phyloP scores from a whole-genome alignment of 2,113 vertebrate species.

The Osmerus eperlanus region DNA sequence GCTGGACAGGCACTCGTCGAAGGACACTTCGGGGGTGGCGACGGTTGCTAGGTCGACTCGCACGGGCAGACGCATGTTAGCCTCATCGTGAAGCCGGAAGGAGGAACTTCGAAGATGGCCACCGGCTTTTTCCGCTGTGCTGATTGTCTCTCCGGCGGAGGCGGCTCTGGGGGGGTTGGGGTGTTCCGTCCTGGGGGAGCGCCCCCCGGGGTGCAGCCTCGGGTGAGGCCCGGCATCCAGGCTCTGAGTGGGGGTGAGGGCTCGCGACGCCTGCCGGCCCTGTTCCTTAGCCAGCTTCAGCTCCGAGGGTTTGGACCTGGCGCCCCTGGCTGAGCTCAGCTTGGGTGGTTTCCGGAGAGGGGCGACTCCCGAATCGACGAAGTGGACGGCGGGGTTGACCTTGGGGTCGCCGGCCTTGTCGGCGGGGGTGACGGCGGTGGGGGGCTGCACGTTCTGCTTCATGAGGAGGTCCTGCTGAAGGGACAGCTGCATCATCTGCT shows the following conservation, averaged over 20 bases:
- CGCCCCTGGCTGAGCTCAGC: constrained; percentile 73
- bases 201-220: constrained; percentile 69
- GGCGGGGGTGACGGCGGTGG: constrained; percentile 54
- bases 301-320: constrained; percentile 75
- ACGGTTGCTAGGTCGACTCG: constrained; percentile 69
- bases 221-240: constrained; percentile 48
- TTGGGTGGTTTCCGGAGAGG: constrained; percentile 79
- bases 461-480: constrained; percentile 87
- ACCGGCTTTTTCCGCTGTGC: constrained; percentile 75
- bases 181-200: constrained; percentile 65
- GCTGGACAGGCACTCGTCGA: constrained; percentile 66
- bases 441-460: constrained; percentile 59
- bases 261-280: constrained; percentile 64
- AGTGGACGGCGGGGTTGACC: constrained; percentile 75
- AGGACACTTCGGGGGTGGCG: constrained; percentile 35
- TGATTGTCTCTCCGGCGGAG: constrained; percentile 54
- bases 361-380: constrained; percentile 72
- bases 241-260: constrained; percentile 71
- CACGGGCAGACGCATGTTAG: constrained; percentile 72
- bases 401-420: constrained; percentile 57
- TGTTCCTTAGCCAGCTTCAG: constrained; percentile 77
- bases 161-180: constrained; percentile 56
- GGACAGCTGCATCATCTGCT: constrained; percentile 91
- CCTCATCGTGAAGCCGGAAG: constrained; percentile 73
- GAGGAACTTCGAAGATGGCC: constrained; percentile 61